Base-by-base conservation (phyloP, 1,140 invertebrate species). In the Papilio xuthus region DNA sequence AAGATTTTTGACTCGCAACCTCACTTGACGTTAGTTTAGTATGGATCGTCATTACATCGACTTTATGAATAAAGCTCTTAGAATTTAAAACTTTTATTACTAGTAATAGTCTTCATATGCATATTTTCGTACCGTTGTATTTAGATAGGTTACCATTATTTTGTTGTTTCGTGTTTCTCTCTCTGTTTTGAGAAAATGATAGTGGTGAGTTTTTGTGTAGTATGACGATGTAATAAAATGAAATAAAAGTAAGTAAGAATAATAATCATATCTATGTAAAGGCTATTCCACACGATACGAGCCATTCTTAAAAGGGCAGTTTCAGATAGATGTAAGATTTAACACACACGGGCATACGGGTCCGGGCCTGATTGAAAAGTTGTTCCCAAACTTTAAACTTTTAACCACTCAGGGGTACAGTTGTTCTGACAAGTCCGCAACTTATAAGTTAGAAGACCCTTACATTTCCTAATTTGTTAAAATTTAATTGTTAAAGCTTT, bases 311-410 rank as follows among this genome's bases (percentile, higher is more conserved):
- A 84, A 82, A 81, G 88, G 88, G 79, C 86, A 89, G 82, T 83
- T 74, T 47, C 78, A 81, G 71, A 78, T 70, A 77, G 73, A 81
- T 83, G 82, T 83, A 78, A 82, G 85, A 85, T 86, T 84, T 86
- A 82, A 83, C 81, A 78, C 85, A 79, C 86, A 85, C 82, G 81
- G 78, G 80, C 83, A 89, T 90, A 90, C 71, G 71, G 71, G 71
- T 47, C 41, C 10, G 80, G 89, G 88, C 81, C 75, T 86, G 87
- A 89, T 90, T 90, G 88, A 89, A 90, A 90, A 90, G 87, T 90
- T 89, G 50, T 47, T 77, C 44, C 44, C 79, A 69, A 88, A 88
- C 83, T 87, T 83, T 87, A 81, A 86, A 89, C 84, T 89, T 87
- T 84, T 82, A 81, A 78, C 79, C 79, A 84, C 83, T 81, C 79